phyloP scores from a whole-genome alignment of 2,113 vertebrate species.

The Meles meles region DNA sequence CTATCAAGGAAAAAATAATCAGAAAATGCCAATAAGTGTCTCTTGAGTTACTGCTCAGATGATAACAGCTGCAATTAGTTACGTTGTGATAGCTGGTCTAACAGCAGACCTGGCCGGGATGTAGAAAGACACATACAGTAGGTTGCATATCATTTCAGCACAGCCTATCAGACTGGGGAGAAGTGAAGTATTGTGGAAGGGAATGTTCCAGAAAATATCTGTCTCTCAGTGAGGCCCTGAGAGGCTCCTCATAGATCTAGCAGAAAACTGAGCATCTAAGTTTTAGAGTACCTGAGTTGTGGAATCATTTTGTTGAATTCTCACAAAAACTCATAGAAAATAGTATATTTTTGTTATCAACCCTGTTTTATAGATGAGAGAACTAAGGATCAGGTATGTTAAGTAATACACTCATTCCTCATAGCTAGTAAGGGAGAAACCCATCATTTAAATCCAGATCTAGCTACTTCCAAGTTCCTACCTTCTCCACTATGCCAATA shows the following conservation, averaged over 20 bases:
- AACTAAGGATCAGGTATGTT: not conserved
- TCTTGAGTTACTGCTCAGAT: not conserved
- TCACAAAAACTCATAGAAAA: not conserved
- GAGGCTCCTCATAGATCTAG: not conserved
- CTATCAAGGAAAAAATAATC: slow-evolving; percentile 7
- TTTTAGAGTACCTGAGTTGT: not conserved
- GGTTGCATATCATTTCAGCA: not conserved
- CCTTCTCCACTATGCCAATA: not conserved
- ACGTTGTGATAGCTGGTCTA: fast-evolving
- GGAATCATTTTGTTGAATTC: not conserved
- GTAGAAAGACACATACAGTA: not conserved
- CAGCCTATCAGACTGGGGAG: not conserved
- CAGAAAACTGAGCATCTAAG: not conserved
- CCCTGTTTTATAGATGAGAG: not conserved
- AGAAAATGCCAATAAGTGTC: not conserved
- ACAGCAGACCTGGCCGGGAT: not conserved
- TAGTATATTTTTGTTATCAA: not conserved
- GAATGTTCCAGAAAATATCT: not conserved
- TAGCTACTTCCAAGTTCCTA: not conserved
- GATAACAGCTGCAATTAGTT: not conserved
- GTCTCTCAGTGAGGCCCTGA: fast-evolving
- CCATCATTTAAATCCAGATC: not conserved
- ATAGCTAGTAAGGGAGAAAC: not conserved
- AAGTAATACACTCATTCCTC: not conserved
- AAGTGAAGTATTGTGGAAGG: not conserved